Evolutionary conservation across 2,888 invertebrate genomes (phyloP).

Genomic region (Sinhomidia bicolor): DNA sequence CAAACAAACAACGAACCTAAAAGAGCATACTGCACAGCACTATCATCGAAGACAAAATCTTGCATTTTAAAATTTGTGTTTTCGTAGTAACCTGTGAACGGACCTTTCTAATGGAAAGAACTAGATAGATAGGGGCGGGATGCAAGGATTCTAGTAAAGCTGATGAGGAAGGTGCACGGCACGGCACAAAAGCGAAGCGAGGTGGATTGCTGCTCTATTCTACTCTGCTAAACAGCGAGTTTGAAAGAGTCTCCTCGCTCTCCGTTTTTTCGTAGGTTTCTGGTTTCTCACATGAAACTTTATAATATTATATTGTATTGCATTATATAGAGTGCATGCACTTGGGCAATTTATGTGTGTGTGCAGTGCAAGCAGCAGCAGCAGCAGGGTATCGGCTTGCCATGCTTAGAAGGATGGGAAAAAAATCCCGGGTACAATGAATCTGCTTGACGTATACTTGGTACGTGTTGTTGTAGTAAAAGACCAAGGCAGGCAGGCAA

Average conservation of each 20-base stretch:
- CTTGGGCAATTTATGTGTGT: neutral
- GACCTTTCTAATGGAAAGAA: constrained; percentile 61
- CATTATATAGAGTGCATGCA: no score
- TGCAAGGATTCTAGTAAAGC: constrained; percentile 13
- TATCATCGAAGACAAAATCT: no score
- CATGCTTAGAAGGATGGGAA: neutral
- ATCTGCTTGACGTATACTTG: neutral
- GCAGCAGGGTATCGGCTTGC: no score
- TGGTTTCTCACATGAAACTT: no score
- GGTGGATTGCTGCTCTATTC: constrained; percentile 37
- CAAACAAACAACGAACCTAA: no score
- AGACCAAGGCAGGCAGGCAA: neutral
- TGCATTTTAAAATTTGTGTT: no score
- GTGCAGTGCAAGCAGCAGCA: no score
- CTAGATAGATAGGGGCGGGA: constrained; percentile 63
- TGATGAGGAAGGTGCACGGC: constrained; percentile 35
- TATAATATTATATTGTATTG: no score
- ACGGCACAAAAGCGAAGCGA: neutral
- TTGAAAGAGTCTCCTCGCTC: neutral
- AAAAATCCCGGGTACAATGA: constrained; percentile 41
- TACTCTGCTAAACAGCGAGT: neutral
- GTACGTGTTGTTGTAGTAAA: neutral
- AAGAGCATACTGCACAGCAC: no score
- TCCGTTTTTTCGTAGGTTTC: neutral
- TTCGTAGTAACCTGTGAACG: constrained; percentile 13